phyloP scores from a whole-genome alignment of 1,140 invertebrate genomes.

The Popillia japonica region DNA sequence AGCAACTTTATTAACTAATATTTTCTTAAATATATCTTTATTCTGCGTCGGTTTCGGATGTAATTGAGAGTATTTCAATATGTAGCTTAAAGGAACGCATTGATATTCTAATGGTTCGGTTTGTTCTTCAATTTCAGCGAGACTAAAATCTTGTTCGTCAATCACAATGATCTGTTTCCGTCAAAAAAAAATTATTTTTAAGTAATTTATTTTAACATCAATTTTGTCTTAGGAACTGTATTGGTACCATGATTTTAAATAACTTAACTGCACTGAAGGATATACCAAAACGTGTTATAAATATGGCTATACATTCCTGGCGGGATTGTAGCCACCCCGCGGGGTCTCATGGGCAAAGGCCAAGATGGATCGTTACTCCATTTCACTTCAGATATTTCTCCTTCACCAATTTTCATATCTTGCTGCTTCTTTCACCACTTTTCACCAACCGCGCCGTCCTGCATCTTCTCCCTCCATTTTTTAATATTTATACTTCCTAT shows the following conservation, averaged over 20 bases:
- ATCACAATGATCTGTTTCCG: no score
- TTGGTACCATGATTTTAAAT: no score
- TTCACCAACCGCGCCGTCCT: background rate
- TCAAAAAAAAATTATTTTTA: no score
- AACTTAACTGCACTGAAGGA: no score
- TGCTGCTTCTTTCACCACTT: no score
- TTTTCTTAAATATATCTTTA: background rate
- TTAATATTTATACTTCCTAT: background rate
- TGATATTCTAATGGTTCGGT: no score
- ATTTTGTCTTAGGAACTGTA: no score
- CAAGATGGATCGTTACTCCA: background rate
- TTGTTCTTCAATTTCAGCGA: no score
- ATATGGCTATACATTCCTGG: background rate
- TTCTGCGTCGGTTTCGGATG: slow-evolving; percentile 42
- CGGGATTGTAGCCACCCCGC: slow-evolving; percentile 1
- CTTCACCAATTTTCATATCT: background rate
- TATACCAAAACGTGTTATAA: no score
- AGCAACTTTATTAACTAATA: no score
- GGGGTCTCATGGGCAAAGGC: background rate
- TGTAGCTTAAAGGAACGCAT: slow-evolving; percentile 81
- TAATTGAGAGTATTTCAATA: slow-evolving; percentile 54
- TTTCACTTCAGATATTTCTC: background rate
- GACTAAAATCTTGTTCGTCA: no score
- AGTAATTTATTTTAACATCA: no score
- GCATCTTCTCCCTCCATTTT: background rate